These are phyloP conservation scores for Sycophila sp. DNA, from an alignment of 1,140 invertebrate species.

Conservation along the genomic window DNA sequence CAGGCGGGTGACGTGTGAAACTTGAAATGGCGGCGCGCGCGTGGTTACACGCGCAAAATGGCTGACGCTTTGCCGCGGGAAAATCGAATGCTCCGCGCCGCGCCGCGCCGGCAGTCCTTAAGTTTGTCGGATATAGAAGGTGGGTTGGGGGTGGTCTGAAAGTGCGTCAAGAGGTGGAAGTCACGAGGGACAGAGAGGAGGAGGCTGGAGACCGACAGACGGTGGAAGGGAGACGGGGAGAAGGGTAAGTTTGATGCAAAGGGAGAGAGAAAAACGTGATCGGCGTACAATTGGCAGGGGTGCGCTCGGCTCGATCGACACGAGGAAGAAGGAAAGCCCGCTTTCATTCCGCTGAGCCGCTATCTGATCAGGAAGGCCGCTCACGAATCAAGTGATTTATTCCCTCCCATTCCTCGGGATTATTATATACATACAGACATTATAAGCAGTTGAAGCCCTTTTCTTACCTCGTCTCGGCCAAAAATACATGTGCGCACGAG, in stretches of 20 bases:
- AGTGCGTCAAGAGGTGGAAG: neutral
- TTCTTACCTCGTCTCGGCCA: neutral
- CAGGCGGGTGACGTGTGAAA: neutral
- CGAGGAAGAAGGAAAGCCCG: neutral
- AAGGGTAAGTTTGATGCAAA: constrained; percentile 12
- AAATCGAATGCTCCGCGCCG: constrained; percentile 34
- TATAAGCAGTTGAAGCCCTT: neutral
- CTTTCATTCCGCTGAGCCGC: neutral
- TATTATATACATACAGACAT: constrained; percentile 11
- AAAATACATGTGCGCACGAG: neutral
- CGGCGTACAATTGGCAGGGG: constrained; percentile 26
- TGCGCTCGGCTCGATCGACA: neutral
- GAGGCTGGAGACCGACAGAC: constrained; percentile 6
- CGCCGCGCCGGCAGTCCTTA: neutral
- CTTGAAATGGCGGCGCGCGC: neutral
- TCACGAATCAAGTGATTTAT: constrained; percentile 12
- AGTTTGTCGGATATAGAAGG: neutral
- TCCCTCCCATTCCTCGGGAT: constrained; percentile 2
- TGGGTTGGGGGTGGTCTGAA: neutral
- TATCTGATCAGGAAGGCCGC: neutral
- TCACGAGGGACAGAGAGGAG: neutral
- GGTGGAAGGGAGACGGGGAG: neutral
- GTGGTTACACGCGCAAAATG: neutral
- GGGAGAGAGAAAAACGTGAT: constrained; percentile 18
- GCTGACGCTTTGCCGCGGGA: constrained; percentile 12